Evolutionary conservation across 2,888 invertebrate species (phyloP).

Genomic region (Caenorhabditis plicata): DNA sequence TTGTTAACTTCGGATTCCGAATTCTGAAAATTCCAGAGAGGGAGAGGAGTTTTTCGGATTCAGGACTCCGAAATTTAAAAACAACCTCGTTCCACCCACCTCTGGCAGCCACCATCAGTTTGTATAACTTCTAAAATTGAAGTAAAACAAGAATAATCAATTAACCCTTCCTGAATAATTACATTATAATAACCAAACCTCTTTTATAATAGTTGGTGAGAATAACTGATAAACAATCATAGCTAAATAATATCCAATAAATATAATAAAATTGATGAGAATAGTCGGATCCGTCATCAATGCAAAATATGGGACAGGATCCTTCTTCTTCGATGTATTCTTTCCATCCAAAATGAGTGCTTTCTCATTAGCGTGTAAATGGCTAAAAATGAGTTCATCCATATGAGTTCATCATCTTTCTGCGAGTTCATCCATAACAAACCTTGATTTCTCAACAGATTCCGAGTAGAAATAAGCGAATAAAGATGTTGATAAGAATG

Average conservation of each 20-base stretch:
- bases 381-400: too few species aligned
- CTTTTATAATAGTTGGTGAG: constrained; percentile 40
- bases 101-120: too few species aligned
- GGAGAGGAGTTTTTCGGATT: too few species aligned
- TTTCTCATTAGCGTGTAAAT: constrained; percentile 26
- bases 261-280: constrained; percentile 35
- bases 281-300: constrained; percentile 28
- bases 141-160: too few species aligned
- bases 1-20: too few species aligned
- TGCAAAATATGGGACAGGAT: constrained; percentile 11
- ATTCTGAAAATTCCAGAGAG: too few species aligned
- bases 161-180: too few species aligned
- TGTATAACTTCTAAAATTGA: too few species aligned
- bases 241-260: constrained; percentile 36
- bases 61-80: not conserved
- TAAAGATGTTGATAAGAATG: constrained; percentile 16
- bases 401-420: too few species aligned
- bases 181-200: too few species aligned
- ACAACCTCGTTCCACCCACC: too few species aligned
- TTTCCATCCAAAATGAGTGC: constrained; percentile 26
- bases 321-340: constrained; percentile 12
- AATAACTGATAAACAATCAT: constrained; percentile 44
- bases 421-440: not conserved
- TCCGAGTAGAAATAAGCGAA: constrained; percentile 34
- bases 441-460: constrained; percentile 24